Evolutionary conservation across 2,113 vertebrate genomes (phyloP).

Genomic region (Sciurus niger): DNA sequence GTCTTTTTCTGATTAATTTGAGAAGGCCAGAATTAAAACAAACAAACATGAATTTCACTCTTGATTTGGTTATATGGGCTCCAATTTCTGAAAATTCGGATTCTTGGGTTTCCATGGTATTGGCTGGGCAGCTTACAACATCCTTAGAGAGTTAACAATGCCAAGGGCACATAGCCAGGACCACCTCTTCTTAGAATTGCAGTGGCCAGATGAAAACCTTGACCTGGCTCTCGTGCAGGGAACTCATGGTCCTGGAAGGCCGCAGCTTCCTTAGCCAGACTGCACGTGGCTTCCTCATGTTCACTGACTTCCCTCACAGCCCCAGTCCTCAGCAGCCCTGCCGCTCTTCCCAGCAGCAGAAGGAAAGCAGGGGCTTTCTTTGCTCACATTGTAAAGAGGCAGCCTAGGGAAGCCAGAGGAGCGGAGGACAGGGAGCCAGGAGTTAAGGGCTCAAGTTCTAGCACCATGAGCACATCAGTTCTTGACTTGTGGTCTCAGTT

Average conservation of each 20-base stretch:
- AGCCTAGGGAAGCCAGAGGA: neutral
- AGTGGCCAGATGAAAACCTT: neutral
- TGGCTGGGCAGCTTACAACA: neutral
- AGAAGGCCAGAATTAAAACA: neutral
- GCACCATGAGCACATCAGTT: neutral
- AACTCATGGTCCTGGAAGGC: neutral
- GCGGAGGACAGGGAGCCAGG: neutral
- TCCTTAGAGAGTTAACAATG: neutral
- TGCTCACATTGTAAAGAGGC: neutral
- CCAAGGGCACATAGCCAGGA: neutral
- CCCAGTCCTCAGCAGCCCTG: neutral
- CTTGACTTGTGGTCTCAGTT: conserved; percentile 1
- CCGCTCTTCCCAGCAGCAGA: neutral
- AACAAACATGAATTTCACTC: neutral
- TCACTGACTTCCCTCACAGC: neutral
- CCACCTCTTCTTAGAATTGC: neutral
- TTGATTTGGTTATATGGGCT: neutral
- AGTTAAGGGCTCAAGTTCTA: neutral
- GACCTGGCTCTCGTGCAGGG: neutral
- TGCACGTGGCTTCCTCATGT: neutral
- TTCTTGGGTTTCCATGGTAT: neutral
- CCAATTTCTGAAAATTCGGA: conserved; percentile 21
- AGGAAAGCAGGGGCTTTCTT: neutral
- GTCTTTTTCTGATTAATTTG: conserved; percentile 28
- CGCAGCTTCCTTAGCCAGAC: neutral